phyloP scores from a whole-genome alignment of 2,113 vertebrate species.

The Glareola pratincola region DNA sequence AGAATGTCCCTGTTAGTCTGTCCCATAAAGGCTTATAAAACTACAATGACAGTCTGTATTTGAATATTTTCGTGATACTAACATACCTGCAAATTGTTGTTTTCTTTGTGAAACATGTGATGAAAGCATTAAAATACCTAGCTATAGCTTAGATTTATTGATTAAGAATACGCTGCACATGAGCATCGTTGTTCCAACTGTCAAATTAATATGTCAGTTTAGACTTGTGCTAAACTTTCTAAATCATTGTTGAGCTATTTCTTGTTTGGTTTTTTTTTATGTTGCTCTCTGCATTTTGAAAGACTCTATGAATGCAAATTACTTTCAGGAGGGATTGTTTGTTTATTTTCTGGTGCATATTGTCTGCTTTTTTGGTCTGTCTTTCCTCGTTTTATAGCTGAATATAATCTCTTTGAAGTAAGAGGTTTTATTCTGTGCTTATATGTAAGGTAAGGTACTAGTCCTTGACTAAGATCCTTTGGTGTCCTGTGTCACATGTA shows the following conservation, averaged over 20 bases:
- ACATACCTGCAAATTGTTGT: background rate
- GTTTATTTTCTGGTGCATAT: background rate
- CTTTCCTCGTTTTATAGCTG: background rate
- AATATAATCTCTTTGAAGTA: background rate
- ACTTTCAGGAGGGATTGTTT: background rate
- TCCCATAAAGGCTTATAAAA: background rate
- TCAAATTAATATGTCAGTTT: background rate
- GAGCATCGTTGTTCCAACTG: background rate
- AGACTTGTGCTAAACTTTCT: background rate
- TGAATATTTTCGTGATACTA: background rate
- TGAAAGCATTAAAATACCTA: background rate
- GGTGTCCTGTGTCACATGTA: background rate
- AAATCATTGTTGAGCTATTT: background rate
- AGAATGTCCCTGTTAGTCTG: background rate
- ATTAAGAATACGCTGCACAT: background rate
- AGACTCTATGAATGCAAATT: background rate
- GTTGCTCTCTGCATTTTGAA: background rate
- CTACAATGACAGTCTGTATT: background rate
- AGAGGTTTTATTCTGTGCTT: background rate
- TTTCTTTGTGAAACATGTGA: background rate
- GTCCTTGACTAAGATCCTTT: background rate
- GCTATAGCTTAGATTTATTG: background rate
- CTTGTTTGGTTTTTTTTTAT: background rate
- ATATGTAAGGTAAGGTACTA: background rate
- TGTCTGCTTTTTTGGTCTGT: background rate